phyloP scores from a whole-genome alignment of 2,797 vertebrate species.

The Psittacula derbiana region DNA sequence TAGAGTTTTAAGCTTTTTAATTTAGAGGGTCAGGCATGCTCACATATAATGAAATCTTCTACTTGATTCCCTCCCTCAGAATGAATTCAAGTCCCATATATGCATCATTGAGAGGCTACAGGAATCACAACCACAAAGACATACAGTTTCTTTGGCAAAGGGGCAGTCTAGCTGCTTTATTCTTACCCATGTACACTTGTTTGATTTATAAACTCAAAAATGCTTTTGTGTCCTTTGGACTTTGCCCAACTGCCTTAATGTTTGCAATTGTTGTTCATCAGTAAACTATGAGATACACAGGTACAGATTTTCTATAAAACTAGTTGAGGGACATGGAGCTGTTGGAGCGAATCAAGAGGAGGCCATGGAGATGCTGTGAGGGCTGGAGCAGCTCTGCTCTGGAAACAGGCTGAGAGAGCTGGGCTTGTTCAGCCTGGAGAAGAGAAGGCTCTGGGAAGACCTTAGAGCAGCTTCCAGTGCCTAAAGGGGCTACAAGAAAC shows the following conservation, averaged over 20 bases:
- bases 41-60: neutral
- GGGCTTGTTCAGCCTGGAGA: neutral
- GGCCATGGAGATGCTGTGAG: rapidly evolving
- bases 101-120: neutral
- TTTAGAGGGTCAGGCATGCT: neutral
- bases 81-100: neutral
- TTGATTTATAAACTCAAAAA: neutral
- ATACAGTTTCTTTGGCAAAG: neutral
- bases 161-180: neutral
- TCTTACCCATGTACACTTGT: neutral
- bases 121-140: neutral
- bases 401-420: neutral
- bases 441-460: neutral
- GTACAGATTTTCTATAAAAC: neutral
- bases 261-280: neutral
- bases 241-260: neutral
- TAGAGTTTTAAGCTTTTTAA: neutral
- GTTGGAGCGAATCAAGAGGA: neutral
- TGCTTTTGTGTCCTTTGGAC: neutral
- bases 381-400: neutral
- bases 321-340: neutral
- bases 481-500: too few species aligned
- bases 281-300: neutral
- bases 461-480: too few species aligned
- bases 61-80: neutral